Base-by-base conservation (phyloP, 2,888 invertebrate genomes). In the Schizotus pectinicornis region DNA sequence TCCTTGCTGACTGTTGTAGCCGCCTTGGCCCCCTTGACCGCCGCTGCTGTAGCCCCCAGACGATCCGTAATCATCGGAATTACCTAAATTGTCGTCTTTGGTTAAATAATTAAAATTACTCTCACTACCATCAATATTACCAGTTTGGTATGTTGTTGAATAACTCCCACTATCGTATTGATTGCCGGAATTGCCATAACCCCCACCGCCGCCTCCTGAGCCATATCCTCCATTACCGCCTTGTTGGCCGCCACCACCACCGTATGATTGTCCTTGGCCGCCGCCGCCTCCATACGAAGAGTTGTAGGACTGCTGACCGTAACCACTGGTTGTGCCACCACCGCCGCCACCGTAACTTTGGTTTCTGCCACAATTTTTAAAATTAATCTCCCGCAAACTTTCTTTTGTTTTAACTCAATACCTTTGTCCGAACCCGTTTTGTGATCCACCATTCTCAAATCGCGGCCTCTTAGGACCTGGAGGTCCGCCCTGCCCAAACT, bases 401-500 rank as follows among this genome's bases (percentile, higher is more conserved):
- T 59, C 59, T 50, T 61, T 61, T 61, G 22, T 3, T n/a, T n/a
- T n/a, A 22, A 5, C 5, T 22, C 5, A 22, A 22, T 57, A 70
- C 68, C 67, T 66, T 62, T 73, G 73, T 45, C 70, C 71, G 56
- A 69, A 74, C 54, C 76, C 76, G 64, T 76, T 76, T 47, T 72
- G 67, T 7, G 67, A 58, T 36, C 63, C 65, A 55, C 65, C 66
- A 56, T 73, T 71, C 34, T 75, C 76, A 55, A 72, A 76, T 45
- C 76, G 58, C 5, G 73, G 72, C 47, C 76, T 70, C 53, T 76
- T 76, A 0, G 65, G 59, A 37, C 71, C 72, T 7, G 69, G 70
- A 6, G 73, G 74, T n/a, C 71, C 68, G 1, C 68, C 69, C 52
- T 63, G 64, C 7, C 69, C 70, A 46, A 62, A 69, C 33, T 68